These are phyloP conservation scores for Calephelis perditalis DNA, from an alignment of 2,888 invertebrate genomes.

Conservation along the genomic window DNA sequence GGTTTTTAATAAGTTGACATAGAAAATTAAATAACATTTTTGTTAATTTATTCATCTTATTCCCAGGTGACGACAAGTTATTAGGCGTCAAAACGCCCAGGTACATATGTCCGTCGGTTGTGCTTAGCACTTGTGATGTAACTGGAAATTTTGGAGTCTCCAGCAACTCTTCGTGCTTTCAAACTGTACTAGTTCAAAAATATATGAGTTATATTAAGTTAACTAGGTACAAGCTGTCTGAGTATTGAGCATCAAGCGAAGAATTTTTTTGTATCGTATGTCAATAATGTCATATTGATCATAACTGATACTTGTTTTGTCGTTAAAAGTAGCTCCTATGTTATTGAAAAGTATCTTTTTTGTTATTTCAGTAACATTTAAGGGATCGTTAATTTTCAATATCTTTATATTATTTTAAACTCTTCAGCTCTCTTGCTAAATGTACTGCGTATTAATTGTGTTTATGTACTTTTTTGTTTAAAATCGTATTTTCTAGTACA, in stretches of 20 bases:
- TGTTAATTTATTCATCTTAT: constrained; percentile 12
- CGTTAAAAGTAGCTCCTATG: too few species aligned
- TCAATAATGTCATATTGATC: constrained; percentile 1
- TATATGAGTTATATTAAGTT: background rate
- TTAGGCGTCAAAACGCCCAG: constrained; percentile 66
- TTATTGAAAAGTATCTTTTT: background rate
- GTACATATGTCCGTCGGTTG: constrained; percentile 70
- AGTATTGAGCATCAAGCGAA: background rate
- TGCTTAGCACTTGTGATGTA: constrained; percentile 40
- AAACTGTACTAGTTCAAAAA: background rate
- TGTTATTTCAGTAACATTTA: too few species aligned
- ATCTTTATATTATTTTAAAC: too few species aligned
- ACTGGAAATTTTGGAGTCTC: background rate
- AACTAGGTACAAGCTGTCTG: background rate
- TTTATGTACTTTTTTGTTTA: too few species aligned
- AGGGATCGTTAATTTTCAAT: too few species aligned
- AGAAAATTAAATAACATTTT: background rate
- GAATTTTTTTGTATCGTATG: background rate
- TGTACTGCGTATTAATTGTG: too few species aligned
- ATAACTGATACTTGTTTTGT: constrained; percentile 1
- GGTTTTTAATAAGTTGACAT: too few species aligned
- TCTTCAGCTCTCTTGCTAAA: too few species aligned
- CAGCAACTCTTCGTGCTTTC: background rate
- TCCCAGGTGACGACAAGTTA: constrained; percentile 64
- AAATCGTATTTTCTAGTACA: too few species aligned